Percentiles rank a stretch among this genome's conserved stretches.
Evolutionary conservation across 1,140 invertebrate species (phyloP).

Genomic region (Fragariocoptes setiger): DNA sequence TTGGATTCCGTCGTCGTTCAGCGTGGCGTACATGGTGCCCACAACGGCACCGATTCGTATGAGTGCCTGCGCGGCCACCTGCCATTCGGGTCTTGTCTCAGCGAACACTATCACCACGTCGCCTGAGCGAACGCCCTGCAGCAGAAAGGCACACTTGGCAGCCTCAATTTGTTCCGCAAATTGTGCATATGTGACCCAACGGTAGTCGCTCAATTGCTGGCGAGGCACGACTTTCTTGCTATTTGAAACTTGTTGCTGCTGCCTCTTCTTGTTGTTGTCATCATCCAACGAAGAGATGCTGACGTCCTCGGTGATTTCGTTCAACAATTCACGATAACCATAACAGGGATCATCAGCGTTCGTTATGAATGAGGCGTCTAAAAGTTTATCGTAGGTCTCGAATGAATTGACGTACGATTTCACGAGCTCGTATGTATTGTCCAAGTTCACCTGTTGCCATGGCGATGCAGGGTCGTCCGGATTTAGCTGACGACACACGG

Average conservation of each 20-base stretch:
- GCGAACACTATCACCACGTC: slow-evolving; percentile 68
- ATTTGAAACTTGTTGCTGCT: slow-evolving; percentile 20
- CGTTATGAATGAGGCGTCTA: neutral
- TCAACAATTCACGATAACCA: slow-evolving; percentile 57
- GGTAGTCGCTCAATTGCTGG: slow-evolving; percentile 61
- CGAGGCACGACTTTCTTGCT: slow-evolving; percentile 6
- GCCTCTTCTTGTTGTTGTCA: slow-evolving; percentile 41
- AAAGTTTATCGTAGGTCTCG: neutral
- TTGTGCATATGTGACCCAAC: slow-evolving; percentile 54
- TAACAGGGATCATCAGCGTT: slow-evolving; percentile 28
- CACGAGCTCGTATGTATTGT: neutral
- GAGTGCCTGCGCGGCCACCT: slow-evolving; percentile 45
- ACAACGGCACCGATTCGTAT: slow-evolving; percentile 21
- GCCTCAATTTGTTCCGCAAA: slow-evolving; percentile 34
- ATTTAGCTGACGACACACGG: no score
- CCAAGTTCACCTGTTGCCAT: neutral
- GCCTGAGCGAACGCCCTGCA: slow-evolving; percentile 24
- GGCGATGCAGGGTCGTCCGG: neutral
- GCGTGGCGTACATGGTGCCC: slow-evolving; percentile 80
- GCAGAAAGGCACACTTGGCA: slow-evolving; percentile 42
- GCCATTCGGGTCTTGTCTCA: slow-evolving; percentile 86
- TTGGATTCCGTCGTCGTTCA: slow-evolving; percentile 76
- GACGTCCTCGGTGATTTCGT: slow-evolving; percentile 22
- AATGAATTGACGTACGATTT: neutral
- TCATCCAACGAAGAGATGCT: slow-evolving; percentile 1